phyloP scores from a whole-genome alignment of 1,140 invertebrate species.

The Lanistes nyassanus region DNA sequence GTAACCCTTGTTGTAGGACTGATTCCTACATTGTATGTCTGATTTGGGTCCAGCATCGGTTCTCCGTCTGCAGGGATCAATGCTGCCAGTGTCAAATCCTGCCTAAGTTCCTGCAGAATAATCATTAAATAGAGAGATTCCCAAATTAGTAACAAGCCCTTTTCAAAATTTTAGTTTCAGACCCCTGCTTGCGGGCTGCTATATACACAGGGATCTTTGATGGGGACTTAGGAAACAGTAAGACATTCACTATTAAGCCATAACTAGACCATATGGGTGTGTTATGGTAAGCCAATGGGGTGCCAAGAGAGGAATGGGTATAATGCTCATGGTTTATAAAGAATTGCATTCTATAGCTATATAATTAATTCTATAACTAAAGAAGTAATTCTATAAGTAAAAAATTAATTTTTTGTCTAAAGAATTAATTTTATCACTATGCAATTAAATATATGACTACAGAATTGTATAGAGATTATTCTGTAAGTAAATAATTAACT shows the following conservation, averaged over 20 bases:
- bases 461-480: too few species aligned
- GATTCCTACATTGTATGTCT: conserved; percentile 62
- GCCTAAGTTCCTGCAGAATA: conserved; percentile 32
- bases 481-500: too few species aligned
- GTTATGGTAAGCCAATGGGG: too few species aligned
- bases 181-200: not conserved
- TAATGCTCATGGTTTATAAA: too few species aligned
- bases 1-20: conserved; percentile 69
- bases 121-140: not conserved
- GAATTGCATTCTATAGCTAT: too few species aligned
- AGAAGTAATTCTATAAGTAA: too few species aligned
- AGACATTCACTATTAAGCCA: not conserved
- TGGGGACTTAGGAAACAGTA: not conserved
- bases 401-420: too few species aligned
- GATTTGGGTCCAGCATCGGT: conserved; percentile 27
- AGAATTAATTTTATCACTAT: too few species aligned
- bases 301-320: too few species aligned
- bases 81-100: conserved; percentile 52
- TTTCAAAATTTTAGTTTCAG: not conserved
- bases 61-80: conserved; percentile 46
- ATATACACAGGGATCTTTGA: not conserved
- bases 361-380: too few species aligned
- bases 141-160: not conserved
- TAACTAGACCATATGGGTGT: too few species aligned
- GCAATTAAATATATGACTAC: too few species aligned